Evolutionary conservation across 2,113 vertebrate species (phyloP), one percentile per base, ranked within the genome.

Genomic region (Gymnogyps californianus): DNA sequence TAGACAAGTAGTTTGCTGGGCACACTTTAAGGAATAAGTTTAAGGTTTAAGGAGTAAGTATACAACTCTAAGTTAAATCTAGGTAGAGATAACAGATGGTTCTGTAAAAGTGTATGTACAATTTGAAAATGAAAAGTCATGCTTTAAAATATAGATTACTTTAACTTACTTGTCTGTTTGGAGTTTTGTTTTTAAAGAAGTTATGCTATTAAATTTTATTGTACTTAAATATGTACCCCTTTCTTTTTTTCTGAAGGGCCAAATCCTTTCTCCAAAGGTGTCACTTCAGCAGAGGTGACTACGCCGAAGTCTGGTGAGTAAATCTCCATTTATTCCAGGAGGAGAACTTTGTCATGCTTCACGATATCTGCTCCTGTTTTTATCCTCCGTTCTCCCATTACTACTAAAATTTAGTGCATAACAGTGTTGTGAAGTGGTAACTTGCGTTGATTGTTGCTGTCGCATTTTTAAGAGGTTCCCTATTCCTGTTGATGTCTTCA

Each of bases 281-380:
- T 74, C 17, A 19, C 40, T 70, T 98, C 98, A 34, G 96, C 97
- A 54, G 98, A 98, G 69, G 96, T 58, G 38, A 89, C 93, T 24
- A 64, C 97, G 76, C 44, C 96, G 0, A 99, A 98, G 67, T 96
- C 98, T 88, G 90, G 99, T 99, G 93, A 98, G 99, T 97, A 62
- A 57, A 92, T 66, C 22, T 69, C 76, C 3, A 7, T 89, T 94
- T 93, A 72, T 77, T 90, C 31, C 47, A 78, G 65, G 18, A 22
- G 67, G 20, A 78, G 25, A 34, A 21, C 24, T 87, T 54, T 64
- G n/a, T 59, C 16, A 14, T 44, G 22, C 59, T 52, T 93, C 22
- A 25, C 29, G 14, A 49, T 7, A 46, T 55, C 52, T 76, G 9
- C 42, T 75, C 49, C 93, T 64, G 40, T 3, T 54, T 42, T 81